Evolutionary conservation across 2,113 vertebrate species (phyloP), one percentile per base, ranked within the genome.

Genomic region (Haemorhous mexicanus): DNA sequence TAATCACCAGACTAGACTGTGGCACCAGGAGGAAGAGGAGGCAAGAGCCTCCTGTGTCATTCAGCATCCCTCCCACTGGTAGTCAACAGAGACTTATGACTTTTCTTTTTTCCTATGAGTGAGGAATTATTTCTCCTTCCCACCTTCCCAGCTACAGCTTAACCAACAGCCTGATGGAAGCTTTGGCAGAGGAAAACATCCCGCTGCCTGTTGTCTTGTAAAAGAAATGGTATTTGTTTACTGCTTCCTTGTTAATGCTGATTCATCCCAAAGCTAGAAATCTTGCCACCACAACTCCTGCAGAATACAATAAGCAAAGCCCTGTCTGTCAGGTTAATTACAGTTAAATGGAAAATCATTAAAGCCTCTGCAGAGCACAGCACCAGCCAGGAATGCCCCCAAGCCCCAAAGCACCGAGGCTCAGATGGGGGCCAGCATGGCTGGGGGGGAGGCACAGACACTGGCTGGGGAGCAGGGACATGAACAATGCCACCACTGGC

Each of bases 401-500:
- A 56, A 30, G 84, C 27, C 53, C 63, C 21, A 39, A 0, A 1
- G 18, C 15, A 14, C 44, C 82, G 80, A 64, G 13, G 58, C 32
- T 52, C 39, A 24, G 49, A 47, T 2, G 0, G 2, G n/a, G 26
- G 30, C 24, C 77, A 73, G 47, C 58, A 33, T 0, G 7, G 75
- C 50, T 9, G 1, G 37, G 64, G 68, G 14, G 21, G 12, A 12
- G 21, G 56, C 78, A 53, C 46, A 53, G 55, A 46, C 28, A 39
- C 58, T 1, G 6, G 37, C 32, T 2, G 7, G 39, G 28, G 7
- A 77, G 37, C 37, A 49, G 32, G n/a, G 58, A 68, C 78, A 84
- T 0, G 0, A 72, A 11, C 4, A 1, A 6, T 3, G 1, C 8
- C 58, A 84, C 37, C 58, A 18, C 23, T 2, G 35, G 20, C 24